Conservation (phyloP, 2,797 vertebrate species). For the Anguilla marmorata region DNA sequence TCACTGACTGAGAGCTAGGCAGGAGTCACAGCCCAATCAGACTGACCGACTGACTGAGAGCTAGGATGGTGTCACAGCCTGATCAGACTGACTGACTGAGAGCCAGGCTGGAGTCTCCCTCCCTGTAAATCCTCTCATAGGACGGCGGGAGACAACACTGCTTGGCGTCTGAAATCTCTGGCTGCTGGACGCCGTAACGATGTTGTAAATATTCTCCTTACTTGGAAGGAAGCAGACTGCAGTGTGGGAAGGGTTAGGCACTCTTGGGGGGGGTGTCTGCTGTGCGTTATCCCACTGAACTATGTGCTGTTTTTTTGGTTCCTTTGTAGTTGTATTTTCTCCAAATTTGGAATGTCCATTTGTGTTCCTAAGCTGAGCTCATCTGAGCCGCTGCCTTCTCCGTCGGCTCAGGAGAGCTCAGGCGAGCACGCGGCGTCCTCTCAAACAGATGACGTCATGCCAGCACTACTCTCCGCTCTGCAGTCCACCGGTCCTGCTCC, state of each 20-base stretch:
- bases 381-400: background rate
- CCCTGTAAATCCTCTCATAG: background rate
- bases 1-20: no score
- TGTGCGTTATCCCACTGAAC: background rate
- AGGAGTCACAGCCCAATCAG: no score
- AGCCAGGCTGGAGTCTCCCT: background rate
- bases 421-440: background rate
- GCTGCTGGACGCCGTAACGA: background rate
- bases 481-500: background rate
- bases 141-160: background rate
- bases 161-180: background rate
- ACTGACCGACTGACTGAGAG: no score
- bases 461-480: background rate
- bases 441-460: background rate
- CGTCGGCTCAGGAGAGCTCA: background rate
- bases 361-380: background rate
- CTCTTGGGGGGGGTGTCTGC: background rate
- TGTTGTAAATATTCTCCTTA: background rate
- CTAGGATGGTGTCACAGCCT: no score
- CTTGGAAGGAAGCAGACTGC: background rate
- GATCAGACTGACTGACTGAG: no score
- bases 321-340: background rate
- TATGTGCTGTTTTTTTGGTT: background rate
- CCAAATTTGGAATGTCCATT: background rate
- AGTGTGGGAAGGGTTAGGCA: background rate